phyloP scores from a whole-genome alignment of 2,888 invertebrate species.

The Zelleria hepariella region DNA sequence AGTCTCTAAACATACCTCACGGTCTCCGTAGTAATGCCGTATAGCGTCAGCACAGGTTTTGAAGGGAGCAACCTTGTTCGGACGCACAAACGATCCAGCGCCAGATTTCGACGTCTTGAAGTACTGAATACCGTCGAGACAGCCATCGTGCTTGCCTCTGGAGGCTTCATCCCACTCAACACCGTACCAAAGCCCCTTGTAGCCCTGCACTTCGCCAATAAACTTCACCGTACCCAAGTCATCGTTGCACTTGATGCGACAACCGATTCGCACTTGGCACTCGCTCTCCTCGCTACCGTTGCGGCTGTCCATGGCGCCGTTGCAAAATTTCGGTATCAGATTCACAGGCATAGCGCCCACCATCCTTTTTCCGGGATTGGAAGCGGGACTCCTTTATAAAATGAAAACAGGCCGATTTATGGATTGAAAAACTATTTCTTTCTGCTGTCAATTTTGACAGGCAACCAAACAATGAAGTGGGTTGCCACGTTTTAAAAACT shows the following conservation, averaged over 20 bases:
- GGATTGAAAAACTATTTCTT: constrained; percentile 24
- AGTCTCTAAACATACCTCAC: constrained; percentile 38
- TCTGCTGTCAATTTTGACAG: constrained; percentile 24
- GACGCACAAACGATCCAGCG: constrained; percentile 91
- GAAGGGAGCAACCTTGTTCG: constrained; percentile 82
- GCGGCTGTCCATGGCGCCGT: constrained; percentile 62
- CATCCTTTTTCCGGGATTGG: constrained; percentile 60
- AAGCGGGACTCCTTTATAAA: constrained; percentile 60
- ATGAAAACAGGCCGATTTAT: constrained; percentile 56
- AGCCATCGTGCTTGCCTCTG: constrained; percentile 95
- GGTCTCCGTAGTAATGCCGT: constrained; percentile 55
- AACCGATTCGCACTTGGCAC: constrained; percentile 60
- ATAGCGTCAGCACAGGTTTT: constrained; percentile 83
- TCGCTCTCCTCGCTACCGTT: constrained; percentile 61
- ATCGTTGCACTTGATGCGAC: constrained; percentile 53
- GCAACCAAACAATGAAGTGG: neutral
- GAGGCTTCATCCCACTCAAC: constrained; percentile 95
- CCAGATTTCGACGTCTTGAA: constrained; percentile 82
- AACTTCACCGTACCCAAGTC: constrained; percentile 76
- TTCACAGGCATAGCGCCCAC: constrained; percentile 71
- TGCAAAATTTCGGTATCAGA: constrained; percentile 68
- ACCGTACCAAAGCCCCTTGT: constrained; percentile 87
- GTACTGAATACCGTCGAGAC: constrained; percentile 83
- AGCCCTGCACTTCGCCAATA: constrained; percentile 80
- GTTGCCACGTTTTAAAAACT: neutral